Evolutionary conservation across 2,888 invertebrate species (phyloP).

Genomic region (Lumbricus terrestris): DNA sequence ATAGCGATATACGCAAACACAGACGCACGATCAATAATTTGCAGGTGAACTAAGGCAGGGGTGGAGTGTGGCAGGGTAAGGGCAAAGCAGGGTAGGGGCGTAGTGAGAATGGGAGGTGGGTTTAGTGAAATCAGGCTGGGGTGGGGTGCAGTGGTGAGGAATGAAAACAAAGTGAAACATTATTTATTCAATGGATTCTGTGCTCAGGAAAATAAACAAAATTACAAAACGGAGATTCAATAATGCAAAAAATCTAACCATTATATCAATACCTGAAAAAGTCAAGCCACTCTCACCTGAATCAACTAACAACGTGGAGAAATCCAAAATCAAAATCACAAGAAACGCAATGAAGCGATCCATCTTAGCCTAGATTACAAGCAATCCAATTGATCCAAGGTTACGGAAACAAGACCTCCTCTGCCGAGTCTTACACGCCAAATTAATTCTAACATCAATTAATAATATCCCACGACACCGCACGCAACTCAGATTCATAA

Average conservation of each 20-base stretch:
- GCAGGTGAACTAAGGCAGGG: too few species aligned
- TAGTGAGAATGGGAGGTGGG: too few species aligned
- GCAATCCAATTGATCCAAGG: not conserved
- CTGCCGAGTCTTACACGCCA: not conserved
- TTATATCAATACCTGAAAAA: not conserved
- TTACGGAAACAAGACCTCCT: not conserved
- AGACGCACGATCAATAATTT: too few species aligned
- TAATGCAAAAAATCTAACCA: not conserved
- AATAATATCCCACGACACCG: not conserved
- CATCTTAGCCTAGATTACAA: not conserved
- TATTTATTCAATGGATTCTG: too few species aligned
- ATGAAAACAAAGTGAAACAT: too few species aligned
- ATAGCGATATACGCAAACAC: too few species aligned
- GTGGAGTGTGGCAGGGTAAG: too few species aligned
- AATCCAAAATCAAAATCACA: not conserved
- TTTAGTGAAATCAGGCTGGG: too few species aligned
- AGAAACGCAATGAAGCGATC: not conserved
- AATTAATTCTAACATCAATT: not conserved
- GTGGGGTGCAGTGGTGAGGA: too few species aligned
- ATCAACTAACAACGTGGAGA: not conserved
- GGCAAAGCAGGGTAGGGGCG: too few species aligned
- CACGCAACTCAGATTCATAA: not conserved
- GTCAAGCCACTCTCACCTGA: not conserved
- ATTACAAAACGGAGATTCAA: not conserved
- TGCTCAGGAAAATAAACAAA: not conserved